Evolutionary conservation across 2,888 invertebrate genomes (phyloP).

Genomic region (Zootermopsis nevadensis): DNA sequence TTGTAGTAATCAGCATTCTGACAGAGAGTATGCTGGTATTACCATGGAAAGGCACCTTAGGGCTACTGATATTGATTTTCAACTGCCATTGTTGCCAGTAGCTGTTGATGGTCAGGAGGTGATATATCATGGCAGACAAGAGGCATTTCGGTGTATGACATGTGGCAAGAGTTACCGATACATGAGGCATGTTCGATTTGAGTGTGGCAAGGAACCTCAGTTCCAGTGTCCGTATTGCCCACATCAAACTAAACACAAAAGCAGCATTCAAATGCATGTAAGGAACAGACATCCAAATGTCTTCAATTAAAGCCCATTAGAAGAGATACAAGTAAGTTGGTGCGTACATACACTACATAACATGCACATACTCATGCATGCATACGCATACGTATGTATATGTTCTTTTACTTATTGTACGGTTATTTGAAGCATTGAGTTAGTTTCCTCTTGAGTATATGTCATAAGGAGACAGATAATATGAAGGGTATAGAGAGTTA

Average conservation of each 20-base stretch:
- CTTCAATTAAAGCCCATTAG: background rate
- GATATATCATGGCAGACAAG: background rate
- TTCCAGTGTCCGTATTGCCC: slow-evolving; percentile 61
- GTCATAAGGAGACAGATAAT: too few relatives aligned
- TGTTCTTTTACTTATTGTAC: too few relatives aligned
- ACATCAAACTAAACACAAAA: slow-evolving; percentile 47
- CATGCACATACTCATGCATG: too few relatives aligned
- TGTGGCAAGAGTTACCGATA: slow-evolving; percentile 44
- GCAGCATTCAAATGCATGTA: slow-evolving; percentile 43
- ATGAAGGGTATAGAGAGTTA: too few relatives aligned
- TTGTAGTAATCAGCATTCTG: background rate
- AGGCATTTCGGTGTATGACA: slow-evolving; percentile 49
- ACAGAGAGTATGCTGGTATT: background rate
- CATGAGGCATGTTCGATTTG: slow-evolving; percentile 61
- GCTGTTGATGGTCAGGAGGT: background rate
- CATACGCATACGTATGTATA: too few relatives aligned
- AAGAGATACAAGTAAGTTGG: too few relatives aligned
- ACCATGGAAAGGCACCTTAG: background rate
- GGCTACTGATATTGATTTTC: background rate
- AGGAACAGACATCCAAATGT: slow-evolving; percentile 24
- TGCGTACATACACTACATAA: too few relatives aligned
- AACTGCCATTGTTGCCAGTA: background rate
- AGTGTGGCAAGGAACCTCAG: slow-evolving; percentile 62
- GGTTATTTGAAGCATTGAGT: too few relatives aligned
- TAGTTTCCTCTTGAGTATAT: too few relatives aligned